phyloP scores from a whole-genome alignment of 2,888 invertebrate genomes.

The Drosophila eohydei region DNA sequence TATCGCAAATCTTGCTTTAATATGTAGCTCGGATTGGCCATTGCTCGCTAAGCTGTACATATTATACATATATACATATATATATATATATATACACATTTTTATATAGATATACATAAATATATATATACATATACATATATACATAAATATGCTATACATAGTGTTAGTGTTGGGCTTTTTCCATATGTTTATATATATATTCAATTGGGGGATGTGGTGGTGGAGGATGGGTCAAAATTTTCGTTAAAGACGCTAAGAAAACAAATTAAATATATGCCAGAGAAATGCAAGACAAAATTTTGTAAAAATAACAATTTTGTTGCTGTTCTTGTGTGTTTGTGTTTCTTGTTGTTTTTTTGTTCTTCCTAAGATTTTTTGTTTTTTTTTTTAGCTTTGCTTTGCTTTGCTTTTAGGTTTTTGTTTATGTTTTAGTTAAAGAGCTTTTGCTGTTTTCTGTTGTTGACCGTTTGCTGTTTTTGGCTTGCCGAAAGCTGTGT shows the following conservation, averaged over 20 bases:
- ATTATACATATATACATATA: conserved; percentile 8
- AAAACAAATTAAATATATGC: conserved; percentile 28
- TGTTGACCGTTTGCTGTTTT: conserved; percentile 7
- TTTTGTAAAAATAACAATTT: conserved; percentile 44
- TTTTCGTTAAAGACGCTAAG: conserved; percentile 18
- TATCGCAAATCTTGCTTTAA: conserved; percentile 14
- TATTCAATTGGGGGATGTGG: background rate
- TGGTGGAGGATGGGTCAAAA: conserved; percentile 18
- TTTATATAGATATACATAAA: conserved; percentile 17
- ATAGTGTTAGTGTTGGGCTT: conserved; percentile 6
- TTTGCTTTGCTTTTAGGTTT: background rate
- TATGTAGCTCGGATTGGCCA: conserved; percentile 1
- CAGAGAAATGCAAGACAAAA: conserved; percentile 35
- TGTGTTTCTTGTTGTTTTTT: background rate
- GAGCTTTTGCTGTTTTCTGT: background rate
- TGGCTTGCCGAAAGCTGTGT: conserved; percentile 52
- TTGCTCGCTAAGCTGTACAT: conserved; percentile 16
- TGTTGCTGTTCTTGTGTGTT: conserved; percentile 3
- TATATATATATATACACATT: conserved; percentile 11
- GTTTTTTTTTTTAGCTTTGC: background rate
- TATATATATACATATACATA: conserved; percentile 13
- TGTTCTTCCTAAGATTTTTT: background rate
- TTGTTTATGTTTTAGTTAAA: background rate
- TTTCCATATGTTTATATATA: background rate
- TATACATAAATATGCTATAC: background rate